A percentile compares a stretch with the other conserved stretches of the same genome.
These are phyloP conservation scores for Halcyon malimbica DNA, from an alignment of 2,113 vertebrate species.

Conservation along the genomic window DNA sequence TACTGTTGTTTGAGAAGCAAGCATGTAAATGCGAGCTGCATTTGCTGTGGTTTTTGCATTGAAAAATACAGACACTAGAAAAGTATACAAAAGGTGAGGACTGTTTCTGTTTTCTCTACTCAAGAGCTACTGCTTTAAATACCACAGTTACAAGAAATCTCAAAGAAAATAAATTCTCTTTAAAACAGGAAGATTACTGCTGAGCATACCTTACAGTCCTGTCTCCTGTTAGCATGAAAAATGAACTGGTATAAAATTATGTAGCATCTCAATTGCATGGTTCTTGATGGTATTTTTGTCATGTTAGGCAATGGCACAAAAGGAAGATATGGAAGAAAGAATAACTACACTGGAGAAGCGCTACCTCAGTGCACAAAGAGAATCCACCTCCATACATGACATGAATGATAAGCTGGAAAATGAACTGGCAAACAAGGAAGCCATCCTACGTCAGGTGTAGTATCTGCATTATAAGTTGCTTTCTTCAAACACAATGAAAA, in stretches of 20 bases:
- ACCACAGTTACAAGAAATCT: neutral
- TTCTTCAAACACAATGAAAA: neutral
- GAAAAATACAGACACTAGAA: neutral
- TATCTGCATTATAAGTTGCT: neutral
- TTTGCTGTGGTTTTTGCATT: neutral
- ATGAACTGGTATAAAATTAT: neutral
- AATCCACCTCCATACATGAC: slow-evolving; percentile 98
- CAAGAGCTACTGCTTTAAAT: neutral
- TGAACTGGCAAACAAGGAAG: slow-evolving; percentile 97
- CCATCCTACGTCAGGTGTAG: slow-evolving; percentile 93
- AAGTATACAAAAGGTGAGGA: neutral
- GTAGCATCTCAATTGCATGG: neutral
- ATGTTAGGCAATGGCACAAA: slow-evolving; percentile 95
- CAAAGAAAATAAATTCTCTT: neutral
- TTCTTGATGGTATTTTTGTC: neutral
- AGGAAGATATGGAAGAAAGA: slow-evolving; percentile 99
- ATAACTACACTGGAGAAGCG: slow-evolving; percentile 97
- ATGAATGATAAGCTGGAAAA: slow-evolving; percentile 99
- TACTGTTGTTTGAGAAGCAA: neutral
- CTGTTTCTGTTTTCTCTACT: neutral
- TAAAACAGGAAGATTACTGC: neutral
- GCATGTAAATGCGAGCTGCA: neutral
- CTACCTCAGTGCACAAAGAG: slow-evolving; percentile 97
- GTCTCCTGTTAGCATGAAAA: neutral
- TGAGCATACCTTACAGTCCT: neutral